Evolutionary conservation across 2,797 vertebrate genomes (phyloP), one percentile per base, ranked within the genome.

Genomic region (Periophthalmus magnuspinnatus): DNA sequence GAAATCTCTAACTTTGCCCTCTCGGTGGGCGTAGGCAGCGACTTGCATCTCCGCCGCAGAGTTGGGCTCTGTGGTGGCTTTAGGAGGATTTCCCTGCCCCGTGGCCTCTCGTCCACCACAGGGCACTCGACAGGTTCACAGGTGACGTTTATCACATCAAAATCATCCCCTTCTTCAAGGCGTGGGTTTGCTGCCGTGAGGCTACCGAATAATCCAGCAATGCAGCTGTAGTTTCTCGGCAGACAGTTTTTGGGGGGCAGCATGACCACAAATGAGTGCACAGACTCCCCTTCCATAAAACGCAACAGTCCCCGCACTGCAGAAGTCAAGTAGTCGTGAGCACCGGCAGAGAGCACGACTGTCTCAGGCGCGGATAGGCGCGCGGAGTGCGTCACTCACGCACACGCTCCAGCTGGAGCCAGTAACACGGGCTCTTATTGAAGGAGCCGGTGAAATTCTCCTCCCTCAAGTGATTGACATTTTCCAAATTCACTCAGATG

Each of bases 191-290:
- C 90, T 56, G 93, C 86, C 1, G 91, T 91, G 82, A 94, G 82
- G 81, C 95, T 93, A 5, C 95, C 95, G 76, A 96, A 96, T 65
- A 97, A 92, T 11, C 94, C 95, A 1, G 96, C 95, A 48, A 95
- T 95, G 90, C 95, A 97, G 93, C 96, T 97, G 94, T 96, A 96
- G 92, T 96, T 95, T 82, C 95, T 92, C n/a, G 95, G 95, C 67
- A 97, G 91, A 88, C 94, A 96, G 75, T 92, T 95, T 72, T 95
- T 95, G 0, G 95, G 94, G 54, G 95, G 95, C 72, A 96, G 93
- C 93, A 95, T 91, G 85, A 89, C 86, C 64, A 84, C 90, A 68
- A 78, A 78, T 48, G 88, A 74, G 50, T 79, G 91, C 71, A 79
- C 82, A 1, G 88, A 69, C 38, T 91, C 87, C 54, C 88, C 86